Evolutionary conservation across 2,113 vertebrate species (phyloP), one percentile per base, ranked within the genome.

Genomic region (Hymenochirus boettgeri): DNA sequence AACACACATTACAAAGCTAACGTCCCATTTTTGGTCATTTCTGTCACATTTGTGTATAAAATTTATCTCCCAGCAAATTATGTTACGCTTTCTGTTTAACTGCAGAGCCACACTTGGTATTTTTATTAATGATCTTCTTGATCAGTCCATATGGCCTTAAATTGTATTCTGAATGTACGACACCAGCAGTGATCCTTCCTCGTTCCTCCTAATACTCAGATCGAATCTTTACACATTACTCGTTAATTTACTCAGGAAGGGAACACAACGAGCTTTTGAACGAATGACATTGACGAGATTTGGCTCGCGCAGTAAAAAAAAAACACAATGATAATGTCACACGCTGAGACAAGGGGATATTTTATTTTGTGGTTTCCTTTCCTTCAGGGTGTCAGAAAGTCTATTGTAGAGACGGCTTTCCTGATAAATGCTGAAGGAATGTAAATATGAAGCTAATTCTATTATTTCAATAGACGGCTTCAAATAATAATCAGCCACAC

Each of bases 251-350:
- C 45, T 66, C 48, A 26, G 56, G 39, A 17, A 18, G 55, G 58
- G 58, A 66, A 66, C 64, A 66, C n/a, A 66, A 66, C 51, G 31
- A 66, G 27, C 48, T 50, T 58, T 24, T 58, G 47, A 58, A 51
- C 57, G 57, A 46, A 65, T 57, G 45, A 33, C 53, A 66, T 58
- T 66, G 63, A 58, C 45, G 58, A 51, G 15, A 37, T 10, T 48
- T 11, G 27, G 45, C 42, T 25, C 15, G 24, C 54, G 25, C 11
- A 24, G 25, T 17, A 7, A 27, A 58, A 17, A 51, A 58, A 48
- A 66, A 37, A 31, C 54, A 39, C 23, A 46, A 57, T 53, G 57
- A 57, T 54, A 48, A 65, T 65, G 62, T 65, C 62, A 35, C 26
- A 18, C 37, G 51, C 24, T 31, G n/a, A n/a, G n/a, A n/a, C n/a